Evolutionary conservation across 2,888 invertebrate species (phyloP), one percentile per base, ranked within the genome.

Genomic region (Aproaerema taeniolella): DNA sequence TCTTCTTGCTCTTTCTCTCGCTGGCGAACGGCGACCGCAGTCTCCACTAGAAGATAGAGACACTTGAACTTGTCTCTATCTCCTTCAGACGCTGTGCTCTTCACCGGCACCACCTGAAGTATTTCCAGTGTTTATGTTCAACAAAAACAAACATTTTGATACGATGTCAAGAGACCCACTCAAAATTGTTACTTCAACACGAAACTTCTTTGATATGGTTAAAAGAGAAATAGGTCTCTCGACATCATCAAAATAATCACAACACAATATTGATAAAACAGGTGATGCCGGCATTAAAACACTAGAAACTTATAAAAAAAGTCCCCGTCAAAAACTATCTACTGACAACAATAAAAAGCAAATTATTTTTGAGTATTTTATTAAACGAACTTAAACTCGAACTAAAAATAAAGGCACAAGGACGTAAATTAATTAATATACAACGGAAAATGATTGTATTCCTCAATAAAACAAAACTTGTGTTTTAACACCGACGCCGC

Each of bases 231-330:
- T n/a, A n/a, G n/a, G n/a, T n/a, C n/a, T n/a, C n/a, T n/a, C n/a
- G n/a, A n/a, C n/a, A n/a, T n/a, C n/a, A n/a, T n/a, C n/a, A n/a
- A n/a, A n/a, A n/a, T n/a, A n/a, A n/a, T n/a, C n/a, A n/a, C n/a
- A n/a, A n/a, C n/a, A n/a, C n/a, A n/a, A n/a, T n/a, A n/a, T n/a
- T n/a, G n/a, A n/a, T n/a, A n/a, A n/a, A n/a, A 59, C 73, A 77
- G 80, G 75, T 77, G 80, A 75, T 74, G 79, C 81, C 79, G 80
- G 79, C 63, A 68, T 80, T 78, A 80, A 80, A 78, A 76, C 73
- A 67, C 56, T 49, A 58, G 50, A 45, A n/a, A n/a, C n/a, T n/a
- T 58, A 71, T 60, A 59, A 38, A 51, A 57, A 41, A 16, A n/a
- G n/a, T n/a, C n/a, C 29, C 52, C 52, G 45, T 42, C 40, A 46